Evolutionary conservation across 2,797 vertebrate species (phyloP).

Genomic region (Tauraco hartlaubi): DNA sequence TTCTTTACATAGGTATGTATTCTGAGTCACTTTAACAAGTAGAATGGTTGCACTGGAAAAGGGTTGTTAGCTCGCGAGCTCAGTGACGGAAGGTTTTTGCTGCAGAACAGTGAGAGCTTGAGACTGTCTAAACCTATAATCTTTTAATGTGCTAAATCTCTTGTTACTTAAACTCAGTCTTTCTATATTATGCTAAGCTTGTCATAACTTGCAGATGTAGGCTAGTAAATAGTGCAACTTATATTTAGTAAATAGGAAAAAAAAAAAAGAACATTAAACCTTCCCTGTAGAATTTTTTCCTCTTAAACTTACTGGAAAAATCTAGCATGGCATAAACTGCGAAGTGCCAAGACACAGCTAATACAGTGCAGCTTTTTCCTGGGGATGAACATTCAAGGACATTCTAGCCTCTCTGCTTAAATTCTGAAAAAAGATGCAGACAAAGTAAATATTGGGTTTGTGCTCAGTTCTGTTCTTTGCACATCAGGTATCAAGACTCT

Average conservation of each 20-base stretch:
- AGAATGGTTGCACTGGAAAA: background rate
- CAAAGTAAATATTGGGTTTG: constrained; percentile 34
- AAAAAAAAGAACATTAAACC: background rate
- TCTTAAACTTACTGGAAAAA: constrained; percentile 14
- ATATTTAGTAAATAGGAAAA: background rate
- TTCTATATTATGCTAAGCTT: background rate
- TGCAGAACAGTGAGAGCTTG: background rate
- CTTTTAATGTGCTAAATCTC: constrained; percentile 24
- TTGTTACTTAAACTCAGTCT: constrained; percentile 5
- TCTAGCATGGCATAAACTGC: background rate
- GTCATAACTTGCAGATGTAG: constrained; percentile 27
- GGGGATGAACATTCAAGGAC: background rate
- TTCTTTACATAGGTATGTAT: background rate
- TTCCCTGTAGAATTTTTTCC: background rate
- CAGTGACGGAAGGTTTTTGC: background rate
- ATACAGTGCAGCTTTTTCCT: background rate
- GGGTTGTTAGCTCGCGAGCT: background rate
- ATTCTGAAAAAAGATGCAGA: constrained; percentile 23
- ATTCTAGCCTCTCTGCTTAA: constrained; percentile 6
- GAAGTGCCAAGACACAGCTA: background rate
- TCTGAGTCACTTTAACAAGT: constrained; percentile 21
- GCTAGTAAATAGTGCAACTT: constrained; percentile 19
- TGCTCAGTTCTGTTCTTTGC: constrained; percentile 23
- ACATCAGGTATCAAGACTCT: constrained; percentile 25
- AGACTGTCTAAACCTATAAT: constrained; percentile 30